phyloP scores from a whole-genome alignment of 2,797 vertebrate genomes.

The Coregonus sp. region DNA sequence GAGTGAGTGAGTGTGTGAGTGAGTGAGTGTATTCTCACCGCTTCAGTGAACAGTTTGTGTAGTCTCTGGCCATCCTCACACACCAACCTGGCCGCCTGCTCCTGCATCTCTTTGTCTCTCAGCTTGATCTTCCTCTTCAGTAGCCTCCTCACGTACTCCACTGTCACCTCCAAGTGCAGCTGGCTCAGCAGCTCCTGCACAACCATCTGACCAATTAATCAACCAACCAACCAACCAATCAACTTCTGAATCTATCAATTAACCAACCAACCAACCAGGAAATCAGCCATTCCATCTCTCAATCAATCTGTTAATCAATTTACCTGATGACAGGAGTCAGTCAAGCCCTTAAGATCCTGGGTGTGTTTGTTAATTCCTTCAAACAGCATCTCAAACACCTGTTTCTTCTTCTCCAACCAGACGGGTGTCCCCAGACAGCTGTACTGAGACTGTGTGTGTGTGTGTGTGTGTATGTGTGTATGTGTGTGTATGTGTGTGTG shows the following conservation, averaged over 20 bases:
- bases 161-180: slow-evolving; percentile 79
- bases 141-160: slow-evolving; percentile 81
- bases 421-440: slow-evolving; percentile 62
- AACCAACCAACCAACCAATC: neutral
- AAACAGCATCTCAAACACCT: slow-evolving; percentile 51
- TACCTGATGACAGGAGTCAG: slow-evolving; percentile 62
- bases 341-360: slow-evolving; percentile 43
- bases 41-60: slow-evolving; percentile 67
- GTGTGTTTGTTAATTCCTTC: slow-evolving; percentile 29
- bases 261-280: slow-evolving; percentile 36
- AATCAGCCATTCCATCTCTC: slow-evolving; percentile 1
- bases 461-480: slow-evolving; percentile 3
- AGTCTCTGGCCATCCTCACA: slow-evolving; percentile 66
- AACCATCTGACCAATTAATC: slow-evolving; percentile 20
- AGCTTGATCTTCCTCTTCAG: slow-evolving; percentile 80
- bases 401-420: slow-evolving; percentile 65
- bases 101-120: slow-evolving; percentile 72
- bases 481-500: slow-evolving; percentile 37
- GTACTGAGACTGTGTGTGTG: slow-evolving; percentile 59
- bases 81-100: slow-evolving; percentile 64
- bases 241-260: neutral
- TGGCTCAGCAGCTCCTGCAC: slow-evolving; percentile 77
- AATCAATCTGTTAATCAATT: neutral
- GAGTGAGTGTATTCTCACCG: slow-evolving; percentile 66
- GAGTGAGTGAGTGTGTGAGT: too few species aligned